Evolutionary conservation across 2,113 vertebrate genomes (phyloP), one percentile per base, ranked within the genome.

Genomic region (Spermophilus dauricus): DNA sequence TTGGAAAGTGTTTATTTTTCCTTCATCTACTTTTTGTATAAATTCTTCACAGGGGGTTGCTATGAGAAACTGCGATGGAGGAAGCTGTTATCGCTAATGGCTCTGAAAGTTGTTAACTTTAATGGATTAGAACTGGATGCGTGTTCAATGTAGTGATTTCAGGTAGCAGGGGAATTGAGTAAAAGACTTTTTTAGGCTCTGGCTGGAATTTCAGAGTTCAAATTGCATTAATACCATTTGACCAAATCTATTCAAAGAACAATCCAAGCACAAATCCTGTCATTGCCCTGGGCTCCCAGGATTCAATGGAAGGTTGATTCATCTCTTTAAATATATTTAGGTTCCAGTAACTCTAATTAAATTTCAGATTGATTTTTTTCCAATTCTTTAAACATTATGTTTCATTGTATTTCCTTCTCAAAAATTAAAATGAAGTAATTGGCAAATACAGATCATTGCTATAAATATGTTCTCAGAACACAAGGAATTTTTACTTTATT

Each of bases 51-150:
- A 65, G 94, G 82, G 53, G 76, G 81, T 78, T 80, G 45, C 67
- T 53, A 61, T 89, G 95, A 97, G 92, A 96, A 93, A 96, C 87
- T 72, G 56, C 94, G 94, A 63, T 1, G 0, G 51, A 94, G 92
- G 91, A 96, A 97, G 94, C 84, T 89, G 90, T 98, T 98, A 96
- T 20, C 17, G 10, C 92, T 98, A 98, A 98, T 97, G 92, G 82
- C 90, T 97, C 94, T 95, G 90, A 94, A 98, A 96, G 96, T 96
- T 97, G 96, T 98, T 98, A 97, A 89, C 92, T 93, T 97, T 97
- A 98, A 97, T 98, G 97, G 94, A 97, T 98, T 96, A 97, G 95
- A 98, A 97, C 96, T 58, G 58, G 94, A 95, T 90, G 88, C 24
- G 0, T 87, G 95, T 97, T 95, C 88, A 94, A 95, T 69, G 90